Evolutionary conservation across 2,113 vertebrate species (phyloP).

Genomic region (Gopherus evgoodei): DNA sequence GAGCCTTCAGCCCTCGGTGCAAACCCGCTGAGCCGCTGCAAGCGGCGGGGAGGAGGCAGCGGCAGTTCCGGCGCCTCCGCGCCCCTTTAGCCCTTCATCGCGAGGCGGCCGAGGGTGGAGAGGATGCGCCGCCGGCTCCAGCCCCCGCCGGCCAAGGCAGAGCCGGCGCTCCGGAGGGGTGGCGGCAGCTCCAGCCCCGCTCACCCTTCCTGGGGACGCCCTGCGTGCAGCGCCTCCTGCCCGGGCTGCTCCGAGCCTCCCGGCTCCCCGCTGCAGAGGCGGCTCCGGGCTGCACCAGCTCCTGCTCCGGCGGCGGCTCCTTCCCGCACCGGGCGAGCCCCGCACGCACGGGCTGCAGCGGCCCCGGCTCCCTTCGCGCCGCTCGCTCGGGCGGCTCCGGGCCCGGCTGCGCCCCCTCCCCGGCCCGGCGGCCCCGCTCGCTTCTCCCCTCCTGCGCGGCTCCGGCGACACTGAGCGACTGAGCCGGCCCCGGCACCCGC

Average conservation of each 20-base stretch:
- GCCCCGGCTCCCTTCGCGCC: too few relatives aligned
- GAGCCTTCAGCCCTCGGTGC: neutral
- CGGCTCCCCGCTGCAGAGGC: neutral
- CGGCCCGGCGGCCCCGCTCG: neutral
- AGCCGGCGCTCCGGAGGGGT: too few relatives aligned
- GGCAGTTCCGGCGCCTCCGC: too few relatives aligned
- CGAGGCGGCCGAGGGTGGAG: neutral
- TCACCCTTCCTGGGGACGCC: too few relatives aligned
- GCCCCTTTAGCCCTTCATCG: too few relatives aligned
- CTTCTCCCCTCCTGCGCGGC: neutral
- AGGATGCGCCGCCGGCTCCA: neutral
- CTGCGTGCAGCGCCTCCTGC: too few relatives aligned
- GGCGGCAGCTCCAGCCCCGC: too few relatives aligned
- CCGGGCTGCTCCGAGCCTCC: too few relatives aligned
- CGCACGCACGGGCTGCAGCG: neutral
- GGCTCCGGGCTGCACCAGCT: neutral
- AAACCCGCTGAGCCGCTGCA: too few relatives aligned
- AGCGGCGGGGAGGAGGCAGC: neutral
- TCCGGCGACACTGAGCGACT: conserved; percentile 13
- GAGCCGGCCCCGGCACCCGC: neutral
- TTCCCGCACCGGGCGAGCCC: neutral
- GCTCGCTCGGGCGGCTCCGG: neutral
- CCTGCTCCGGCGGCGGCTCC: neutral
- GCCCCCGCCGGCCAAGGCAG: too few relatives aligned
- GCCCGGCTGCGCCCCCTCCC: neutral